Conservation (phyloP, 2,113 vertebrate genomes). For the Ammodytes dubius region DNA sequence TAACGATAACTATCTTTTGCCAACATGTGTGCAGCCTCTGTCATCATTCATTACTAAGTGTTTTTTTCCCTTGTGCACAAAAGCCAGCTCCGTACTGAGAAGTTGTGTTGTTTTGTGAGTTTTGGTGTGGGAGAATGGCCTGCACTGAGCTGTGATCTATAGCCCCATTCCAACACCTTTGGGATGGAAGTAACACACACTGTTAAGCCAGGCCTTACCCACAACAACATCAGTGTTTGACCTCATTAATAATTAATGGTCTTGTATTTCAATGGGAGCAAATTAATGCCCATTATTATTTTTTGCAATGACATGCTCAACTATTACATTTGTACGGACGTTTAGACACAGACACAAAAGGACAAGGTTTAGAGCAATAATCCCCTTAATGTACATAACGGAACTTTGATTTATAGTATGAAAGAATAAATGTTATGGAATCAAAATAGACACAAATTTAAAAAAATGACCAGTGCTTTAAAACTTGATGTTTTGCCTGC, state of each 20-base stretch:
- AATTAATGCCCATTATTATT: too few species aligned
- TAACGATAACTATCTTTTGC: neutral
- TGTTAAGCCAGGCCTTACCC: neutral
- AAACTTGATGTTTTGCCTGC: too few species aligned
- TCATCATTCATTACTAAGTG: neutral
- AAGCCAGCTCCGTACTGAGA: neutral
- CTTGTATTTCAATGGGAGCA: neutral
- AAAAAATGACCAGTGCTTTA: too few species aligned
- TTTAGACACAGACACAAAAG: too few species aligned
- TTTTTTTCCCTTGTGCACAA: neutral
- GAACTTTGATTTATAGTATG: too few species aligned
- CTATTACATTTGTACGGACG: too few species aligned
- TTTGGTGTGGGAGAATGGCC: neutral
- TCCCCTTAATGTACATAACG: too few species aligned
- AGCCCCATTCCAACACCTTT: neutral
- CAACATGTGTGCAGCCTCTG: neutral
- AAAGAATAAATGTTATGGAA: too few species aligned
- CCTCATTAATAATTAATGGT: neutral
- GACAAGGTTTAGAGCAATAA: too few species aligned
- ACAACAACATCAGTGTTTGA: neutral
- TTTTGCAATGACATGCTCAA: too few species aligned
- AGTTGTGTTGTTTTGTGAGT: neutral
- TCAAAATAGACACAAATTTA: too few species aligned
- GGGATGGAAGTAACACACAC: too few species aligned
- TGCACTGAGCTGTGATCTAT: neutral